phyloP scores from a whole-genome alignment of 30 jellyfish, hydroid and myxozoan species.

The Chironex yamaguchii region DNA sequence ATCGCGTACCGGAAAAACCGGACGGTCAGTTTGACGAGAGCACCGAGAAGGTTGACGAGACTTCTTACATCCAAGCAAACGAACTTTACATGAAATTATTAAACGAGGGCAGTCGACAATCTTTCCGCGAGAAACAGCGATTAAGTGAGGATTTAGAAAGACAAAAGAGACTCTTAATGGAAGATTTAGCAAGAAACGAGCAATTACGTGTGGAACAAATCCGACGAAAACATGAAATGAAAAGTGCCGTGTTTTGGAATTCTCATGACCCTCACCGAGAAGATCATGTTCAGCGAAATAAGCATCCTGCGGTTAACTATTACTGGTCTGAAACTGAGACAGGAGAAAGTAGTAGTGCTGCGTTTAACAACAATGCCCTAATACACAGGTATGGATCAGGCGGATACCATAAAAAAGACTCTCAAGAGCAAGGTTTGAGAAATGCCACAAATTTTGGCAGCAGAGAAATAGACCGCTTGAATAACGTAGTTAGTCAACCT shows the following conservation, averaged over 20 bases:
- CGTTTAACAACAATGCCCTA: background rate
- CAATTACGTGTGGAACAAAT: conserved; percentile 10
- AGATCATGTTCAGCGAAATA: background rate
- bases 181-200: conserved; percentile 46
- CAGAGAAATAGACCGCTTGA: background rate
- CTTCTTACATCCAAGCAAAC: conserved; percentile 5
- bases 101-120: conserved; percentile 46
- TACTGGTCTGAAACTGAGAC: background rate
- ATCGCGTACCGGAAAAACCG: background rate
- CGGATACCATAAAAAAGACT: too few relatives aligned
- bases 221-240: background rate
- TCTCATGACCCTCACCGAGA: background rate
- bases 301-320: background rate
- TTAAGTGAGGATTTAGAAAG: conserved; percentile 33
- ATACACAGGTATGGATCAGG: background rate
- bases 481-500: background rate
- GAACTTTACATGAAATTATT: conserved; percentile 14
- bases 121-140: conserved; percentile 60
- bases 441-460: background rate
- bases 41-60: background rate
- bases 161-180: conserved; percentile 34
- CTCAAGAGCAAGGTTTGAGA: background rate
- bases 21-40: background rate
- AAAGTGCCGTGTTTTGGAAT: background rate
- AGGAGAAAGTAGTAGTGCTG: background rate